A percentile compares a stretch with the other conserved stretches of the same genome.
phyloP scores from a whole-genome alignment of 2,113 vertebrate species.

The Phaethon lepturus region DNA sequence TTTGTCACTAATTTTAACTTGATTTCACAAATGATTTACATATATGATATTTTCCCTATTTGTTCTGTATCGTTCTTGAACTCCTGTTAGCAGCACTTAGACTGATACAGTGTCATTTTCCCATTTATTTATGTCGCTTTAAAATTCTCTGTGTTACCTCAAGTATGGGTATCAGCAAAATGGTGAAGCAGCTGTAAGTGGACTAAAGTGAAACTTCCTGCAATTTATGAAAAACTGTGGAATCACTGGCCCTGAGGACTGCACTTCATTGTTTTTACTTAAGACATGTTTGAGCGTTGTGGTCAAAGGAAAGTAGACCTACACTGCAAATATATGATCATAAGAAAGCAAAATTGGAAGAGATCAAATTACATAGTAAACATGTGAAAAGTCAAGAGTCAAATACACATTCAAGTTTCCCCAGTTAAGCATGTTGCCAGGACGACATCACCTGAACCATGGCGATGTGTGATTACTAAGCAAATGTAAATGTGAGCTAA shows the following conservation, averaged over 20 bases:
- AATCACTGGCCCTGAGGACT: not conserved
- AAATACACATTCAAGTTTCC: not conserved
- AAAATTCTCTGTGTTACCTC: not conserved
- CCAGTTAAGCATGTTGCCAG: not conserved
- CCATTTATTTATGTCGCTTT: constrained; percentile 7
- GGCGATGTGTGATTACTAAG: not conserved
- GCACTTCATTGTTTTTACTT: not conserved
- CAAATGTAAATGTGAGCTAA: not conserved
- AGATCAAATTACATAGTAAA: not conserved
- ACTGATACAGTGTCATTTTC: not conserved
- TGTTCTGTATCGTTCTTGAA: constrained; percentile 21
- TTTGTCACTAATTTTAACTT: constrained; percentile 70
- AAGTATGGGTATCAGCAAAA: not conserved
- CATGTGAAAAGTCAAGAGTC: not conserved
- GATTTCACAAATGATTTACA: constrained; percentile 69
- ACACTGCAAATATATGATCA: not conserved
- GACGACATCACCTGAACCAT: not conserved
- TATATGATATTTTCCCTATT: constrained; percentile 31
- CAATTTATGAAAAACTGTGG: not conserved
- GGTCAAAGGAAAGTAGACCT: not conserved
- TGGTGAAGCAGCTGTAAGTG: not conserved
- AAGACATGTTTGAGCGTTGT: not conserved
- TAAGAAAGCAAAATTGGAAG: not conserved
- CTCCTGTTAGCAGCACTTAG: constrained; percentile 26
- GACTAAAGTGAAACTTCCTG: not conserved